A percentile compares a stretch with the other conserved stretches of the same genome.
These are phyloP conservation scores for Amblyopsis hoosieri DNA, from an alignment of 2,797 vertebrate species.

Conservation along the genomic window DNA sequence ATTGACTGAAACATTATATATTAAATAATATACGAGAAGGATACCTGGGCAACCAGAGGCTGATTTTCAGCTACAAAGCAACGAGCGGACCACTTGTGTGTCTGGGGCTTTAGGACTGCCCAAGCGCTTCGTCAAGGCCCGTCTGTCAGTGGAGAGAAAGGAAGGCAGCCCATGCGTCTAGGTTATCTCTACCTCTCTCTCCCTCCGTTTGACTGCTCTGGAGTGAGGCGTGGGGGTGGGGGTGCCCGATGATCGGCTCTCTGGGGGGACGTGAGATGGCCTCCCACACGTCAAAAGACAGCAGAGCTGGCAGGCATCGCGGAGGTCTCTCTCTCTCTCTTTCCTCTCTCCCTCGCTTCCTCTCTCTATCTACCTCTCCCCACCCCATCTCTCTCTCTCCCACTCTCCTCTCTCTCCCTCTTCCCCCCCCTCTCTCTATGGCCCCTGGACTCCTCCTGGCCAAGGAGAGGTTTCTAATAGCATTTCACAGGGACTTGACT, in stretches of 20 bases:
- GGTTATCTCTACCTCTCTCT: constrained; percentile 58
- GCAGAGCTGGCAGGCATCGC: constrained; percentile 73
- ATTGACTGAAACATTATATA: too few species aligned
- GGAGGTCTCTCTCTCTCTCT: constrained; percentile 68
- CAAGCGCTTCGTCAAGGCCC: constrained; percentile 82
- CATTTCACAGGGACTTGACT: constrained; percentile 80
- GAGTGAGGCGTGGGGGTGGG: constrained; percentile 63
- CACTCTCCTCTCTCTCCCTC: constrained; percentile 23
- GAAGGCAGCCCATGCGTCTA: constrained; percentile 66
- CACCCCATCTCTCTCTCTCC: constrained; percentile 39
- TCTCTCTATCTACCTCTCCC: constrained; percentile 33
- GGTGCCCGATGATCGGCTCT: constrained; percentile 79
- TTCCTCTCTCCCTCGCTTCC: constrained; percentile 46
- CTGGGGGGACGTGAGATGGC: constrained; percentile 78
- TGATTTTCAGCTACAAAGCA: too few species aligned
- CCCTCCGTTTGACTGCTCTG: constrained; percentile 65
- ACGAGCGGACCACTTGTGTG: constrained; percentile 6
- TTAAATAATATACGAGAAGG: too few species aligned
- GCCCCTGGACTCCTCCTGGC: constrained; percentile 58
- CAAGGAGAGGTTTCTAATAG: constrained; percentile 81
- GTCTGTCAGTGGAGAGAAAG: constrained; percentile 75
- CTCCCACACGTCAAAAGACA: constrained; percentile 84
- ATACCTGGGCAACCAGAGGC: too few species aligned
- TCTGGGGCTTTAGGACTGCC: constrained; percentile 73
- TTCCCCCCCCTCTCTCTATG: constrained; percentile 51